These are phyloP conservation scores for Mellivora capensis DNA, from an alignment of 2,113 vertebrate species.

Conservation along the genomic window DNA sequence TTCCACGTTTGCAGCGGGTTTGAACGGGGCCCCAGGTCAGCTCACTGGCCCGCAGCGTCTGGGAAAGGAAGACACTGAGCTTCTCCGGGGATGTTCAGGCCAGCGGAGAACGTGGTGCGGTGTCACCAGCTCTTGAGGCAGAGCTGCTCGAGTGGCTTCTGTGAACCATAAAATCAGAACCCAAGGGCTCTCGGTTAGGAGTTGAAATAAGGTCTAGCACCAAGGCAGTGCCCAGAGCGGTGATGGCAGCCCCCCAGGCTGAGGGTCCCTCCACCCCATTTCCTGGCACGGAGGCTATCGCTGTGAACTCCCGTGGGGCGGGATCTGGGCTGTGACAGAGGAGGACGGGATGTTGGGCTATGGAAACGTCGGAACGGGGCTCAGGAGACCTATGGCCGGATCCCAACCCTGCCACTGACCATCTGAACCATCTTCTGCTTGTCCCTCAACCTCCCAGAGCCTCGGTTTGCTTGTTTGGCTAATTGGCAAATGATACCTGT, in stretches of 20 bases:
- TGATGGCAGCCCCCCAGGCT: neutral
- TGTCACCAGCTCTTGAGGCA: neutral
- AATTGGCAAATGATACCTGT: neutral
- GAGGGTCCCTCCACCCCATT: accelerated
- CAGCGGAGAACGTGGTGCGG: accelerated
- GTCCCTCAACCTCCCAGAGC: neutral
- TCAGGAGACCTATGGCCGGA: neutral
- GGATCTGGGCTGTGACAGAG: no score
- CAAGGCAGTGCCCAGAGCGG: accelerated
- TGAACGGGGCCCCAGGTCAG: neutral
- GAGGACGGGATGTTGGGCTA: no score
- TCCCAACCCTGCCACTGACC: neutral
- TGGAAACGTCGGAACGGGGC: neutral
- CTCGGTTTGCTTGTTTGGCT: neutral
- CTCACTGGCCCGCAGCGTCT: neutral
- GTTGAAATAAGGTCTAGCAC: neutral
- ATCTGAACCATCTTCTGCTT: neutral
- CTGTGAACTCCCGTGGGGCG: neutral
- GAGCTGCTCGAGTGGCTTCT: neutral
- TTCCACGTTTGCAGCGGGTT: neutral
- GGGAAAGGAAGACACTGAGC: neutral
- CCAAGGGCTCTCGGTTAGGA: neutral
- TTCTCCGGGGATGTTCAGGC: neutral
- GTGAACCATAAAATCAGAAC: neutral
- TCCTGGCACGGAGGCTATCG: neutral